These are phyloP conservation scores for Ladona fulva DNA, from an alignment of 1,140 invertebrate species.

Conservation along the genomic window DNA sequence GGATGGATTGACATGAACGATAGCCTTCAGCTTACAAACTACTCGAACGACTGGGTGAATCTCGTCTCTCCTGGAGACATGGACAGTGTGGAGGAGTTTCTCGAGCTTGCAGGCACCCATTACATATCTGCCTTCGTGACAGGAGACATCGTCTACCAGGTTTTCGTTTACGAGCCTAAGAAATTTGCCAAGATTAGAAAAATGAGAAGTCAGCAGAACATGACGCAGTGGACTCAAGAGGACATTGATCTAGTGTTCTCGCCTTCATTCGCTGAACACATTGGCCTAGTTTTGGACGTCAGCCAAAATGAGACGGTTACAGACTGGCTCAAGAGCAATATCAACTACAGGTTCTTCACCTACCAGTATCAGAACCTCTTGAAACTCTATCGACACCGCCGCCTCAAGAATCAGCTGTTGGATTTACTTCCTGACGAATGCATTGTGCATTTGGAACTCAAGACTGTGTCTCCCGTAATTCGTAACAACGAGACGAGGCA, in stretches of 20 bases:
- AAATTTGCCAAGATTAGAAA: neutral
- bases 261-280: neutral
- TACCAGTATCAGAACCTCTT: neutral
- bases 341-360: neutral
- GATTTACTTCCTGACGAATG: neutral
- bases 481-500: neutral
- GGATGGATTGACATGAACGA: neutral
- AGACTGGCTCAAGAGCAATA: neutral
- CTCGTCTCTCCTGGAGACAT: neutral
- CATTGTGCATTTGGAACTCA: neutral
- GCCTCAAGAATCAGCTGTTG: neutral
- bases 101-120: neutral
- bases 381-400: neutral
- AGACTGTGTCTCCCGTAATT: neutral
- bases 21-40: neutral
- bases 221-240: neutral
- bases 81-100: neutral
- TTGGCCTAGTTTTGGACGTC: neutral
- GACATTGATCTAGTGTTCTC: neutral
- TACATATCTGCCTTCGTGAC: neutral
- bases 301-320: neutral
- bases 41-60: neutral
- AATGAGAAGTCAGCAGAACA: neutral
- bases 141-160: neutral
- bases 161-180: neutral